Percentiles rank a stretch among this genome's conserved stretches.
These are phyloP conservation scores for Thamnophis sirtalis DNA, from an alignment of 2,113 vertebrate species.

Conservation along the genomic window DNA sequence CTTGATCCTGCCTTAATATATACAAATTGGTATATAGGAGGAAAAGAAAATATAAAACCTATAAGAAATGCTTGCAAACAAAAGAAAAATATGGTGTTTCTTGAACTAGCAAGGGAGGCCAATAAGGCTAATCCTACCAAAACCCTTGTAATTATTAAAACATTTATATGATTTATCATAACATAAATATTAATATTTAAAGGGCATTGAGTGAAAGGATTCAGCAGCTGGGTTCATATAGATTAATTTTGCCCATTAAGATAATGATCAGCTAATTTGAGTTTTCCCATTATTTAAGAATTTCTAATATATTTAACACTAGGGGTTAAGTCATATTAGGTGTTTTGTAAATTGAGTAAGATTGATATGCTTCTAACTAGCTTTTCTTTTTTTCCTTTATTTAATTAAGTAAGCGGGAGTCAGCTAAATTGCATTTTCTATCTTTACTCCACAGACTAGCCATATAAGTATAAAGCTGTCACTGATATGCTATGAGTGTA, in stretches of 20 bases:
- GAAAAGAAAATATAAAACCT: neutral
- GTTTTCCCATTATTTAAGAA: slow-evolving; percentile 14
- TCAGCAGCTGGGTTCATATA: neutral
- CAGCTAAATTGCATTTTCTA: slow-evolving; percentile 45
- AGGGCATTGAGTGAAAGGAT: neutral
- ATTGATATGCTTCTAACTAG: slow-evolving; percentile 15
- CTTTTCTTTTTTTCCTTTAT: slow-evolving; percentile 35
- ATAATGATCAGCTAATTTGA: neutral
- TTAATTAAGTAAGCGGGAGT: slow-evolving; percentile 42
- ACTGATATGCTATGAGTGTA: slow-evolving; percentile 32
- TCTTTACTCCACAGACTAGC: slow-evolving; percentile 39
- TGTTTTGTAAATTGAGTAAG: slow-evolving; percentile 35
- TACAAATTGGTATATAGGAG: neutral
- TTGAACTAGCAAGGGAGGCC: neutral
- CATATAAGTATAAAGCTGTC: slow-evolving; percentile 43
- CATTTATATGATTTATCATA: neutral
- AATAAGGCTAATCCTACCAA: slow-evolving; percentile 13
- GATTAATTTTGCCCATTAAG: slow-evolving; percentile 17
- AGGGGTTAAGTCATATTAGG: neutral
- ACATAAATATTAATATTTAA: slow-evolving; percentile 18
- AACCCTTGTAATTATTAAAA: slow-evolving; percentile 7
- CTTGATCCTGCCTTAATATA: neutral
- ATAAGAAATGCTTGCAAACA: neutral
- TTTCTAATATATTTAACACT: neutral
- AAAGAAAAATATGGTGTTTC: neutral